Evolutionary conservation across 2,888 invertebrate species (phyloP).

Genomic region (Leptopilina myrica): DNA sequence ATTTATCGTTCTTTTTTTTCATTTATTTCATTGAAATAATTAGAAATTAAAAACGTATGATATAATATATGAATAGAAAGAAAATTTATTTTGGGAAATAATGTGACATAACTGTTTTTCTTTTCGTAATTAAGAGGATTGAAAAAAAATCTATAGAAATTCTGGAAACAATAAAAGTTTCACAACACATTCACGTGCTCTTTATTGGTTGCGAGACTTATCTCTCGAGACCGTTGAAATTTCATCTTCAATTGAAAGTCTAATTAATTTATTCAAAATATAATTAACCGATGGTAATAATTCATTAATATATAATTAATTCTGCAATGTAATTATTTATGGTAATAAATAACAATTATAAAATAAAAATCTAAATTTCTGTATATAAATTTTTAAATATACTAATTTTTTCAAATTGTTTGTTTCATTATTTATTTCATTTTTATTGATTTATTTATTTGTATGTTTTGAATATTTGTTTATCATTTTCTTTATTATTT

Average conservation of each 20-base stretch:
- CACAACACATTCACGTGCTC: slow-evolving; percentile 14
- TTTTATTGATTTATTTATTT: no score
- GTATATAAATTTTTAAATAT: no score
- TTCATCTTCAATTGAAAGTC: not conserved
- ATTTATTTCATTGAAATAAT: no score
- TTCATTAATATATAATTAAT: no score
- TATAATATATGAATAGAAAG: not conserved
- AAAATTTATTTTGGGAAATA: not conserved
- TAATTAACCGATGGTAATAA: not conserved
- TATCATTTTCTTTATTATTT: no score
- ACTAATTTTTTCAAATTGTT: no score
- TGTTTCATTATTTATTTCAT: no score
- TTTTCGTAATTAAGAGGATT: slow-evolving; percentile 4
- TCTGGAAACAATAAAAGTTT: slow-evolving; percentile 23
- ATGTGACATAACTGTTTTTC: slow-evolving; percentile 5
- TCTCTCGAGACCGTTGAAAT: not conserved
- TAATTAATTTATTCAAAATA: not conserved
- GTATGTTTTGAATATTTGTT: no score
- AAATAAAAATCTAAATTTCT: no score
- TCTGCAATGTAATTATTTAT: no score
- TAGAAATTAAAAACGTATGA: not conserved
- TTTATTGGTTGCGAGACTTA: not conserved
- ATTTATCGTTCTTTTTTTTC: no score
- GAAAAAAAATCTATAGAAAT: slow-evolving; percentile 11
- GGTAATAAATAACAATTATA: no score